These are phyloP conservation scores for Anniella stebbinsi DNA, from an alignment of 2,797 vertebrate genomes.

Conservation along the genomic window DNA sequence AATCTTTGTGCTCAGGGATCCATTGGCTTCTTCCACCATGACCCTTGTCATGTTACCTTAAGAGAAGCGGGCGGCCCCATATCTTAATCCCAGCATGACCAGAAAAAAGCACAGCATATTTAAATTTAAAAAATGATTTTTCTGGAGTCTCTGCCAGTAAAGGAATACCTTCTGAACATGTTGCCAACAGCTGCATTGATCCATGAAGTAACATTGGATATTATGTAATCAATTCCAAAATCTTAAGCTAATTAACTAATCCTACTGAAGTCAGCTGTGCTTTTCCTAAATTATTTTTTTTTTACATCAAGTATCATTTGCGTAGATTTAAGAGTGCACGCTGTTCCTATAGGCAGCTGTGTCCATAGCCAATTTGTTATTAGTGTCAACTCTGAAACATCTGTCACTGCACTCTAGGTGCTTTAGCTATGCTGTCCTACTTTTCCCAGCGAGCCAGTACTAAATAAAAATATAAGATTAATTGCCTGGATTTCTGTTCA, in stretches of 20 bases:
- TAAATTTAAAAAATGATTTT: background rate
- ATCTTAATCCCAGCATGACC: background rate
- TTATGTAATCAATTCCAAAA: constrained; percentile 37
- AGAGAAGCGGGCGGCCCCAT: background rate
- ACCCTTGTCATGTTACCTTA: background rate
- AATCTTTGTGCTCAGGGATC: too few relatives aligned
- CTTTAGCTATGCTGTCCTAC: constrained; percentile 7
- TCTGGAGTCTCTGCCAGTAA: background rate
- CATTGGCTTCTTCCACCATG: too few relatives aligned
- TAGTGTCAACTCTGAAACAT: constrained; percentile 24
- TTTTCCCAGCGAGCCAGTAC: constrained; percentile 8
- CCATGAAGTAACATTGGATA: constrained; percentile 26
- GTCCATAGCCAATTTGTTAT: constrained; percentile 15
- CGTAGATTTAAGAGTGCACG: constrained; percentile 1
- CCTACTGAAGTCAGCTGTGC: constrained; percentile 25
- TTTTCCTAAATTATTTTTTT: constrained; percentile 11
- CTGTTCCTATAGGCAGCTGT: constrained; percentile 1
- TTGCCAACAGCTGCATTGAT: constrained; percentile 17
- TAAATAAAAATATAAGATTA: constrained; percentile 26
- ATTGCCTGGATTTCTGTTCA: constrained; percentile 13
- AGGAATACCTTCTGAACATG: background rate
- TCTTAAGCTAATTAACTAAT: constrained; percentile 59
- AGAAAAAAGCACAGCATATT: background rate
- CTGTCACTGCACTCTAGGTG: background rate
- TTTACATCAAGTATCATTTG: background rate